phyloP scores from a whole-genome alignment of 2,888 invertebrate genomes.

The Pyrocoelia pectoralis region DNA sequence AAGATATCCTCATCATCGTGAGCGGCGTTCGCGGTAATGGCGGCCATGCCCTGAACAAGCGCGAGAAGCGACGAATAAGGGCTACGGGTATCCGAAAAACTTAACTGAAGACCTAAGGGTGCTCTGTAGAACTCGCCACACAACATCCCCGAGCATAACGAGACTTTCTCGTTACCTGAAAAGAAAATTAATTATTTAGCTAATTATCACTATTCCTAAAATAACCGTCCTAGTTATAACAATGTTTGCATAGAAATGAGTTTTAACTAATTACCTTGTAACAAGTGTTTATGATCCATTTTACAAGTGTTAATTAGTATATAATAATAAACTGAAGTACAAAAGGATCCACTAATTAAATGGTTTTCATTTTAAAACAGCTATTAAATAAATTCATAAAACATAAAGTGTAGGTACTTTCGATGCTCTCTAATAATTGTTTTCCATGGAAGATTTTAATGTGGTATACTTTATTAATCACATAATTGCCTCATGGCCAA shows the following conservation, averaged over 20 bases:
- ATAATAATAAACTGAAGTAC: background rate
- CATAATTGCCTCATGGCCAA: no score
- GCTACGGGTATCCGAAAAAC: constrained; percentile 60
- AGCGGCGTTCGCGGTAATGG: constrained; percentile 63
- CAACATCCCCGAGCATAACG: constrained; percentile 61
- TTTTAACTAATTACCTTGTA: background rate
- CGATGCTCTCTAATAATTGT: no score
- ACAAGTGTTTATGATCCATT: background rate
- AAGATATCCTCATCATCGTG: constrained; percentile 71
- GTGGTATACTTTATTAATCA: no score
- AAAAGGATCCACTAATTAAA: no score
- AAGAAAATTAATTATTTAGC: constrained; percentile 34
- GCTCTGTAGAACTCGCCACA: constrained; percentile 63
- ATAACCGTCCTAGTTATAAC: background rate
- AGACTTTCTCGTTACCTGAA: constrained; percentile 56
- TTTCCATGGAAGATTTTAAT: no score
- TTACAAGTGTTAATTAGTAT: background rate
- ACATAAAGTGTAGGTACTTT: no score
- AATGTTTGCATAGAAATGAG: background rate
- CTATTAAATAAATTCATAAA: no score
- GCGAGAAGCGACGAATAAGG: constrained; percentile 68
- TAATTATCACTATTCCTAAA: background rate
- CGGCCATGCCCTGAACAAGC: constrained; percentile 67
- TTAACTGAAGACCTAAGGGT: constrained; percentile 60
- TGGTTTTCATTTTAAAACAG: no score